A percentile compares a stretch with the other conserved stretches of the same genome.
Conservation (phyloP, 30 jellyfish, hydroid and myxozoan genomes). For the Calvadosia cruxmelitensis region DNA sequence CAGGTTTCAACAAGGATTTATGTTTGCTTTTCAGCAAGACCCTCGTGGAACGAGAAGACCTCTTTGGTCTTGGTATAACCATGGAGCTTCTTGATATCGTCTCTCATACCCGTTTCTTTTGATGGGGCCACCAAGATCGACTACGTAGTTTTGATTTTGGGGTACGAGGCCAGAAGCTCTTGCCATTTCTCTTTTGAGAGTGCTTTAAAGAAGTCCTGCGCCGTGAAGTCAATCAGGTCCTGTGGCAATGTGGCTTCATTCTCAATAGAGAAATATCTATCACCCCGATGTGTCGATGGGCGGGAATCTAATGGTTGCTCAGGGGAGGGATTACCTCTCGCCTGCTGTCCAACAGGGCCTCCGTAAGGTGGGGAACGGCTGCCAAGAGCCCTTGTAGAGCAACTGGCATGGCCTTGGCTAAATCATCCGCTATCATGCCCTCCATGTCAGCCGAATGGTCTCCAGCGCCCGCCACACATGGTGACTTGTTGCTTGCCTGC, state of each 20-base stretch:
- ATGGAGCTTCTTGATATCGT: not conserved
- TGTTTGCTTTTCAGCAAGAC: not conserved
- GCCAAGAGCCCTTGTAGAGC: not conserved
- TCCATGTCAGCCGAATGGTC: not conserved
- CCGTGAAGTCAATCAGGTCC: not conserved
- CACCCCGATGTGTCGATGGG: not conserved
- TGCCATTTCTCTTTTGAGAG: not conserved
- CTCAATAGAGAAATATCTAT: not conserved
- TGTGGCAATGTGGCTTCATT: not conserved
- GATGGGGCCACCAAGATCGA: not conserved
- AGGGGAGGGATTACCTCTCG: too few species aligned
- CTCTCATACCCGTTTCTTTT: not conserved
- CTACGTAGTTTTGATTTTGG: not conserved
- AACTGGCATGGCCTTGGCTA: not conserved
- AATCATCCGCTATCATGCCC: not conserved
- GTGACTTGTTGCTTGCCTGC: not conserved
- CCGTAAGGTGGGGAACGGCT: too few species aligned
- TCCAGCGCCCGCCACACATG: not conserved
- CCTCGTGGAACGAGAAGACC: not conserved
- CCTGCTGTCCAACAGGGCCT: too few species aligned
- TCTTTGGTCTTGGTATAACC: not conserved
- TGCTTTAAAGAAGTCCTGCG: not conserved
- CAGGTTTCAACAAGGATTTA: not conserved
- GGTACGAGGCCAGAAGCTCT: not conserved
- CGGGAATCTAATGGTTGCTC: not conserved